Evolutionary conservation across 2,797 vertebrate genomes (phyloP).

Genomic region (Anguilla pacifica): DNA sequence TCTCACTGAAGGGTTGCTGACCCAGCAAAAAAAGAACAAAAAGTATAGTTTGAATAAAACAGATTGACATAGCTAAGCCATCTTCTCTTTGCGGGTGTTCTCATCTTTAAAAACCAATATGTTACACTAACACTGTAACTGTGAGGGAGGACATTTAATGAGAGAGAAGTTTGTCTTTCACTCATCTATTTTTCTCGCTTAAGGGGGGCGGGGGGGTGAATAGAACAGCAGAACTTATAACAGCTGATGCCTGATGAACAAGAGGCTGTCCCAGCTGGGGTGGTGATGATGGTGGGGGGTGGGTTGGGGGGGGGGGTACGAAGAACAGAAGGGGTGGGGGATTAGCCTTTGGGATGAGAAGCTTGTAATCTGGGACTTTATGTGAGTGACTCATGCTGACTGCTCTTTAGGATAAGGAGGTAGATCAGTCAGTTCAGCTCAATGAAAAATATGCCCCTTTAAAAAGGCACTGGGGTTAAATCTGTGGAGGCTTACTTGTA

Average conservation of each 20-base stretch:
- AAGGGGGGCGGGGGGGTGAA: background rate
- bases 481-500: background rate
- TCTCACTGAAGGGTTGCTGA: background rate
- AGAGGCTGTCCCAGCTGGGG: background rate
- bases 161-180: slow-evolving; percentile 11
- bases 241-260: background rate
- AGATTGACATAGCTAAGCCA: background rate
- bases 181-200: background rate
- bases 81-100: background rate
- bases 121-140: background rate
- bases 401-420: background rate
- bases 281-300: background rate
- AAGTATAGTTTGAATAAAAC: background rate
- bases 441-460: background rate
- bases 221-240: background rate
- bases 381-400: background rate
- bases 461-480: background rate
- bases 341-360: slow-evolving; percentile 5
- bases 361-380: background rate
- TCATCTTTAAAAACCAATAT: slow-evolving; percentile 11
- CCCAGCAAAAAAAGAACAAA: background rate
- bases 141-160: background rate
- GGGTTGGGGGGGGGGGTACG: background rate
- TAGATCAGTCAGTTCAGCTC: background rate
- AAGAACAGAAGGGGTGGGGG: background rate